Percentiles rank a stretch among this genome's conserved stretches.
Conservation (phyloP, 2,888 invertebrate genomes). For the Dendrolimus pini region DNA sequence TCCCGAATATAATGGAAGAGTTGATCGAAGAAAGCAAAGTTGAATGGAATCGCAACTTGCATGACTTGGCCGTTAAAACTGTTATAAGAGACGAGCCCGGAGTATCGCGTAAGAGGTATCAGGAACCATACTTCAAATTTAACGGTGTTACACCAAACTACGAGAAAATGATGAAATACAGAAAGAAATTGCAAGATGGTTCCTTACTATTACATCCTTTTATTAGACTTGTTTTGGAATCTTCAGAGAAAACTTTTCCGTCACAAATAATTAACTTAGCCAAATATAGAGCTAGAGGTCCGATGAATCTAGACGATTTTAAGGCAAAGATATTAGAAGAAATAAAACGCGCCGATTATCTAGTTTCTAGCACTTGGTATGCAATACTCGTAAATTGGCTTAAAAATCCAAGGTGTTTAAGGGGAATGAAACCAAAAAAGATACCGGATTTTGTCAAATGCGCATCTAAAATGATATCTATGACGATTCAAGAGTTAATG, state of each 20-base stretch:
- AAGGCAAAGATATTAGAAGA: conserved; percentile 45
- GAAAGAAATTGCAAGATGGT: conserved; percentile 71
- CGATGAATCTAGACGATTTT: conserved; percentile 51
- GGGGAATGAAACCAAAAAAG: conserved; percentile 50
- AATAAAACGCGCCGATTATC: conserved; percentile 57
- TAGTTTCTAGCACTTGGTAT: conserved; percentile 65
- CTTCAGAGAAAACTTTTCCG: conserved; percentile 71
- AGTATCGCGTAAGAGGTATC: conserved; percentile 59
- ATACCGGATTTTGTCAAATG: conserved; percentile 56
- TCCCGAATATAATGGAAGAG: conserved; percentile 66
- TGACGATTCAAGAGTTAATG: conserved; percentile 81
- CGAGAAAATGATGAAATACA: conserved; percentile 72
- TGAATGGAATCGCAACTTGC: conserved; percentile 78
- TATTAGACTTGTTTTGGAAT: conserved; percentile 76
- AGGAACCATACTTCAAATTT: conserved; percentile 75
- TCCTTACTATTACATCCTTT: conserved; percentile 80
- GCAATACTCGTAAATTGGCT: conserved; percentile 58
- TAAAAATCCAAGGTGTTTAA: conserved; percentile 65
- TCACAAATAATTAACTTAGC: conserved; percentile 69
- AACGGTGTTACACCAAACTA: conserved; percentile 80
- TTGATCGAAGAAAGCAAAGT: conserved; percentile 74
- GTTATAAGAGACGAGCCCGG: conserved; percentile 78
- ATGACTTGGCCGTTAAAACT: conserved; percentile 79
- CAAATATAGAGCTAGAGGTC: conserved; percentile 59
- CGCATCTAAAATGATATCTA: conserved; percentile 64